Conservation (phyloP, 2,888 invertebrate species). For the Kryphioiulus occultus region DNA sequence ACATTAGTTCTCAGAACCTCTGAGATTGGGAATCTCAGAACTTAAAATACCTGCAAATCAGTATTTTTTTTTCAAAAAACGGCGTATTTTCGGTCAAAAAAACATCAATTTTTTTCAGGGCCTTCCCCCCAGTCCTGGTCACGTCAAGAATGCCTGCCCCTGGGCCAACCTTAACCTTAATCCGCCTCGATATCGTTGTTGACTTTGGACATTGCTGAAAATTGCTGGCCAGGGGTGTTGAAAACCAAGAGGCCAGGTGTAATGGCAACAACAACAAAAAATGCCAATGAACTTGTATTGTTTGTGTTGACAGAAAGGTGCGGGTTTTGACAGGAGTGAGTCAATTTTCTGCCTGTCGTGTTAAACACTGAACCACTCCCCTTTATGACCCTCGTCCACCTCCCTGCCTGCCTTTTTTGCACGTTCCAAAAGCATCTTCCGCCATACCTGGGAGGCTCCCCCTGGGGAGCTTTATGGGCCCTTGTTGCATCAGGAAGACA, state of each 20-base stretch:
- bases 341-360: conserved; percentile 43
- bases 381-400: not conserved
- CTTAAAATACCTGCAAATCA: too few species aligned
- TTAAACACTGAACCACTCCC: not conserved
- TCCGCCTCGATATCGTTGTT: not conserved
- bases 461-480: too few species aligned
- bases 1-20: too few species aligned
- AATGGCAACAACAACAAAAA: not conserved
- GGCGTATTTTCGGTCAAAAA: too few species aligned
- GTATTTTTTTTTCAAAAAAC: too few species aligned
- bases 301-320: conserved; percentile 41
- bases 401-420: not conserved
- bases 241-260: not conserved
- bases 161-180: not conserved
- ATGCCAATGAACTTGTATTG: conserved; percentile 37
- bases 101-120: too few species aligned
- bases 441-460: not conserved
- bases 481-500: too few species aligned
- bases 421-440: not conserved
- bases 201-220: not conserved
- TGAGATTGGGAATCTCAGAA: too few species aligned
- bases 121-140: too few species aligned
- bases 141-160: not conserved
- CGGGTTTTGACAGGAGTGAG: conserved; percentile 39
- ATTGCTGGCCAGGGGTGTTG: not conserved